phyloP scores from a whole-genome alignment of 1,140 invertebrate species.

The Rhopalosiphum maidis region DNA sequence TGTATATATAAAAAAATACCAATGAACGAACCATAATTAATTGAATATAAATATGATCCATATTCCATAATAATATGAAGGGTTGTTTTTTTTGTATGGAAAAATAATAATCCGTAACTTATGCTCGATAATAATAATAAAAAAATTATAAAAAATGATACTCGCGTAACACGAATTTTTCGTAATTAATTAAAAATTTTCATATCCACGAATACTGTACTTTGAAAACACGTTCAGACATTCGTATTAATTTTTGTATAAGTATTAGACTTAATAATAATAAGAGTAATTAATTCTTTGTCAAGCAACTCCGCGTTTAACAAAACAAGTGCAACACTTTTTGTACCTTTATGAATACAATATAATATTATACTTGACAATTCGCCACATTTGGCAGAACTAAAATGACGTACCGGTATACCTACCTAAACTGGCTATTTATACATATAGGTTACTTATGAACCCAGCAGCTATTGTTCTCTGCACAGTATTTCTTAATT shows the following conservation, averaged over 20 bases:
- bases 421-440: neutral
- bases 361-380: neutral
- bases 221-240: neutral
- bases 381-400: no score
- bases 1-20: neutral
- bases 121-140: constrained; percentile 11
- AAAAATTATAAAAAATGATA: neutral
- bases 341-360: neutral
- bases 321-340: neutral
- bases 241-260: neutral
- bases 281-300: neutral
- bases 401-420: neutral
- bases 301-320: neutral
- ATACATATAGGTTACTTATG: neutral
- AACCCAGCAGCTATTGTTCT: neutral
- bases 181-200: neutral
- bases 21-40: neutral
- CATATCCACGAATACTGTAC: neutral
- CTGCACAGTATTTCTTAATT: neutral
- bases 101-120: constrained; percentile 5
- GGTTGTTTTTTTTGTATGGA: neutral
- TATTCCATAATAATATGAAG: neutral
- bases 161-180: neutral
- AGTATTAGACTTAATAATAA: neutral
- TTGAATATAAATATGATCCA: neutral